Evolutionary conservation across 2,113 vertebrate species (phyloP).

Genomic region (Numida meleagris): DNA sequence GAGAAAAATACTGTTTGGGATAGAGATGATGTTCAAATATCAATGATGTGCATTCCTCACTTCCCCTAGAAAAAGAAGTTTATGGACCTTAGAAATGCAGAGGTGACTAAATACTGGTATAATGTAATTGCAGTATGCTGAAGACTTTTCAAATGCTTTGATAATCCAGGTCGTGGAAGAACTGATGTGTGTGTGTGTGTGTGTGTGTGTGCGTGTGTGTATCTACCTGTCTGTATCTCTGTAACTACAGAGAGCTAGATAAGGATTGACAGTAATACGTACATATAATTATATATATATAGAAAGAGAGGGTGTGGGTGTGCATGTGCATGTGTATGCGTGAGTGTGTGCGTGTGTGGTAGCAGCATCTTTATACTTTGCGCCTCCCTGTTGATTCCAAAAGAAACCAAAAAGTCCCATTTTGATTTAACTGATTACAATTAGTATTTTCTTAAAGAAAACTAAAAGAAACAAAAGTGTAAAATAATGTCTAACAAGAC

Average conservation of each 20-base stretch:
- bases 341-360: slow-evolving; percentile 78
- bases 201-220: slow-evolving; percentile 66
- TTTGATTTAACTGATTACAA: slow-evolving; percentile 80
- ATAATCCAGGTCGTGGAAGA: slow-evolving; percentile 82
- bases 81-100: slow-evolving; percentile 57
- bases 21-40: slow-evolving; percentile 71
- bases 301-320: slow-evolving; percentile 76
- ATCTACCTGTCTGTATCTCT: slow-evolving; percentile 35
- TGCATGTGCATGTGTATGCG: slow-evolving; percentile 78
- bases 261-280: slow-evolving; percentile 67
- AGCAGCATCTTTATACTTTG: slow-evolving; percentile 99
- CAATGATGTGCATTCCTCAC: slow-evolving; percentile 98
- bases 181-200: slow-evolving; percentile 74
- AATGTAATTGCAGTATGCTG: slow-evolving; percentile 42
- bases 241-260: slow-evolving; percentile 44
- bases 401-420: slow-evolving; percentile 78
- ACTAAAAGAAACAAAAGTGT: slow-evolving; percentile 70
- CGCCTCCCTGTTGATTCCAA: slow-evolving; percentile 99
- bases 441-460: slow-evolving; percentile 77
- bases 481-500: slow-evolving; percentile 77
- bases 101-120: slow-evolving; percentile 51
- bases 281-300: slow-evolving; percentile 72
- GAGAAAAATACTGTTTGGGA: not conserved
- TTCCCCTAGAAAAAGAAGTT: slow-evolving; percentile 82
- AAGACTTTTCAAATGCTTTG: slow-evolving; percentile 72